phyloP scores from a whole-genome alignment of 1,140 invertebrate species.

The Eueides isabella region DNA sequence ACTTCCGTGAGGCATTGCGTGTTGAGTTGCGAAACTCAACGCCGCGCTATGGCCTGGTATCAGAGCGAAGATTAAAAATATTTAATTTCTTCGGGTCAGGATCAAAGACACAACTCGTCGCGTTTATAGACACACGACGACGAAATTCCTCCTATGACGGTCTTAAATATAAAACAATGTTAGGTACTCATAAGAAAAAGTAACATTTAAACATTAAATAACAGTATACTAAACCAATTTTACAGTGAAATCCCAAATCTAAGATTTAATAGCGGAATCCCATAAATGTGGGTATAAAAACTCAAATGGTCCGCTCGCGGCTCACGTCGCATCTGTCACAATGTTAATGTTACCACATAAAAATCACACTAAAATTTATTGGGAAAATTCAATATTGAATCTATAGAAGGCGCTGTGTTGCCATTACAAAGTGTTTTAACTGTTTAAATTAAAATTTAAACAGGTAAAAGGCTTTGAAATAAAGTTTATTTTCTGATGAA shows the following conservation, averaged over 20 bases:
- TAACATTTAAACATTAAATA: neutral
- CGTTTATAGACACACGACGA: too few relatives aligned
- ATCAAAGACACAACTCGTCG: too few relatives aligned
- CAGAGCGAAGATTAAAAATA: too few relatives aligned
- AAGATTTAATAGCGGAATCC: neutral
- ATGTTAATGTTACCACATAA: conserved; percentile 2
- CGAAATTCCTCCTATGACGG: too few relatives aligned
- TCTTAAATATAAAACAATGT: too few relatives aligned
- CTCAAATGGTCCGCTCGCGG: neutral
- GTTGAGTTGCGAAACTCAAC: too few relatives aligned
- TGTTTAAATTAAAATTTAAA: neutral
- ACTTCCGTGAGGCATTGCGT: too few relatives aligned
- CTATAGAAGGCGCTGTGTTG: neutral
- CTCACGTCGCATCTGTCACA: conserved; percentile 15
- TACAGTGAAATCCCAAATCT: neutral
- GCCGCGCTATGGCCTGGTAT: too few relatives aligned
- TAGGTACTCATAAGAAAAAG: too few relatives aligned
- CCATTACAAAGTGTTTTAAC: conserved; percentile 1
- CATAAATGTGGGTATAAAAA: conserved; percentile 5
- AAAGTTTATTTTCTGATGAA: too few relatives aligned
- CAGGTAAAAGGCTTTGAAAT: too few relatives aligned
- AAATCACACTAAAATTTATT: conserved; percentile 11
- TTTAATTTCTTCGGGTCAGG: too few relatives aligned
- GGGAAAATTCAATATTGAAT: neutral
- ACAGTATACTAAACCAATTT: neutral